Evolutionary conservation across 2,888 invertebrate species (phyloP), one percentile per base, ranked within the genome.

Genomic region (Trichopoda pennipes): DNA sequence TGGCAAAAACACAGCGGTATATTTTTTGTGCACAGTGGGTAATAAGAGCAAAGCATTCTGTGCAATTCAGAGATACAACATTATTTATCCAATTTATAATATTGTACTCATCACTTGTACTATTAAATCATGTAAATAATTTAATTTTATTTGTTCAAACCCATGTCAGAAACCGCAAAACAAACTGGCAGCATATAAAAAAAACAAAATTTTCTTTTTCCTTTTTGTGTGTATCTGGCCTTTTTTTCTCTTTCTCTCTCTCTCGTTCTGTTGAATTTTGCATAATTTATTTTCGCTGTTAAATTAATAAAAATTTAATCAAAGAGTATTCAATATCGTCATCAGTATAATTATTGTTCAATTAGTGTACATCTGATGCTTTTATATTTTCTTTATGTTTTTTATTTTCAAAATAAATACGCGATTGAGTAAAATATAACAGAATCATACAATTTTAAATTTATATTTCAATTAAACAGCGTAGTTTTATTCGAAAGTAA

Each of bases 271-370:
- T 16, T 44, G 6, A 8, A 12, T 23, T 55, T 21, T 68, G n/a
- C 19, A 12, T 8, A 12, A 38, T 38, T 69, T 58, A 58, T 69
- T 49, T 70, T 38, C 58, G 7, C 32, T 49, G 47, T 58, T 49
- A 47, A 70, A 60, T 49, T 70, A 58, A 47, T 21, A 49, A 38
- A 70, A 49, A 17, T 58, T 60, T 70, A 70, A 70, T 70, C 58
- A 49, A 49, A 60, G 35, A 60, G 23, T 14, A 38, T n/a, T 66
- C 49, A 38, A n/a, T 10, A 14, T 38, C 35, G 21, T 21, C 35
- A 35, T 35, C 21, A n/a, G 14, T 16, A 49, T 56, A 28, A 64
- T 64, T 49, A 47, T 32, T 42, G 8, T 56, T 28, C 58, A 60
- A 60, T 60, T 70, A 35, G 49, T 49, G 64, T 51, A 38, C 35